phyloP scores from a whole-genome alignment of 2,888 invertebrate species.

The Eurytoma californica region DNA sequence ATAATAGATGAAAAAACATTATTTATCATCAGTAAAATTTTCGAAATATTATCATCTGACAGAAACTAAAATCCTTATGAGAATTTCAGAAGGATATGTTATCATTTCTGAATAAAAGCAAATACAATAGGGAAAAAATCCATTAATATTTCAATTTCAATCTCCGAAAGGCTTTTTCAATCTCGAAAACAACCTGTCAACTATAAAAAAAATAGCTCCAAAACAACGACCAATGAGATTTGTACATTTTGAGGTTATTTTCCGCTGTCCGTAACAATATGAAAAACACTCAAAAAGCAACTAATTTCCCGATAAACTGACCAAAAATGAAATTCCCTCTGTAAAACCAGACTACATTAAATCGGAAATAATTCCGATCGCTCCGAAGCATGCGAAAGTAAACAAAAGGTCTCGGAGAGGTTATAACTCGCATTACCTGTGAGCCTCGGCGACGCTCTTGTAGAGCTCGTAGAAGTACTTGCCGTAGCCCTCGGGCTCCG shows the following conservation, averaged over 20 bases:
- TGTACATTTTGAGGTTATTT: constrained; percentile 53
- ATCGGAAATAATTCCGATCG: not conserved
- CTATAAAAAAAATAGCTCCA: constrained; percentile 54
- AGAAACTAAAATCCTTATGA: no score
- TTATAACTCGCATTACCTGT: constrained; percentile 71
- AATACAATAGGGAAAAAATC: no score
- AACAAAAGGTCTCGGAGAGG: constrained; percentile 59
- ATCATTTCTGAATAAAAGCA: no score
- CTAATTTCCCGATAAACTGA: not conserved
- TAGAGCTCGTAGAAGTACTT: constrained; percentile 76
- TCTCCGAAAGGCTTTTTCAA: not conserved
- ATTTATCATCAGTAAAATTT: no score
- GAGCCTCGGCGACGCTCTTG: constrained; percentile 74
- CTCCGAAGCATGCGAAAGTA: not conserved
- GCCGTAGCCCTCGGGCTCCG: constrained; percentile 74
- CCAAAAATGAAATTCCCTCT: not conserved
- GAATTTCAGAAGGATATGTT: no score
- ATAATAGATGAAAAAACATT: no score
- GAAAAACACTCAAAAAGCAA: not conserved
- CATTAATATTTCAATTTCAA: not conserved
- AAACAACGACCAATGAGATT: constrained; percentile 31
- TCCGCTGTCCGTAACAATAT: constrained; percentile 11
- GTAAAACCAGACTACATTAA: not conserved
- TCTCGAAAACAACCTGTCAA: constrained; percentile 9
- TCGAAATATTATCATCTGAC: no score